Evolutionary conservation across 2,888 invertebrate species (phyloP).

Genomic region (Eupsilia transversa): DNA sequence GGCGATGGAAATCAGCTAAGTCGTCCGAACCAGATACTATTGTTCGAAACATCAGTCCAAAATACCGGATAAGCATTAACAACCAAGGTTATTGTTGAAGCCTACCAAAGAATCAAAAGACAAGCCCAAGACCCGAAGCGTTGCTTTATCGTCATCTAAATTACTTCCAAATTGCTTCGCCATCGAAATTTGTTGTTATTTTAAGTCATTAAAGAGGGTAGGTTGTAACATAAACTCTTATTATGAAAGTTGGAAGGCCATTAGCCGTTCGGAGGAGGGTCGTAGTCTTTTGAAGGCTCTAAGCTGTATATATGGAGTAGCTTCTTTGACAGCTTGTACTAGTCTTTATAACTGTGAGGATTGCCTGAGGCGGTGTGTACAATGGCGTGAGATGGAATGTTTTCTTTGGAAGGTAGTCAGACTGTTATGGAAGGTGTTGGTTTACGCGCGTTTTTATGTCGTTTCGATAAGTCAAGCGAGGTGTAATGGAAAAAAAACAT

Average conservation of each 20-base stretch:
- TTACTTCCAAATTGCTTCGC: constrained; percentile 68
- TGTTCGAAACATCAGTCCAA: constrained; percentile 22
- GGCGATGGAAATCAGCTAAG: neutral
- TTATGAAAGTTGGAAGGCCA: constrained; percentile 72
- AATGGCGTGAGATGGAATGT: constrained; percentile 49
- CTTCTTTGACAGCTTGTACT: constrained; percentile 62
- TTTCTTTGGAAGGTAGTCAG: constrained; percentile 42
- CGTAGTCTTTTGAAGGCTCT: constrained; percentile 63
- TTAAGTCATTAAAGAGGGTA: constrained; percentile 68
- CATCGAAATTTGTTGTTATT: constrained; percentile 70
- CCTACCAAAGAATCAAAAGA: constrained; percentile 60
- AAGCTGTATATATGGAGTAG: constrained; percentile 69
- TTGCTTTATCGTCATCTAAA: constrained; percentile 62
- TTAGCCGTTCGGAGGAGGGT: constrained; percentile 63
- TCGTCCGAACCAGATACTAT: constrained; percentile 14
- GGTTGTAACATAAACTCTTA: constrained; percentile 72
- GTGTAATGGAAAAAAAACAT: neutral
- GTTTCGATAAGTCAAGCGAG: neutral
- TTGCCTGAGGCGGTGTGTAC: constrained; percentile 47
- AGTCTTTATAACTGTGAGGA: constrained; percentile 58
- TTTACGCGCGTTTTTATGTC: constrained; percentile 19
- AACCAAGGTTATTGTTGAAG: constrained; percentile 50
- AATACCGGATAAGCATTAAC: constrained; percentile 34
- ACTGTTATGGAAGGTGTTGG: constrained; percentile 31
- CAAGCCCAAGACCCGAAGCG: constrained; percentile 51